A percentile compares a stretch with the other conserved stretches of the same genome.
phyloP scores from a whole-genome alignment of 1,140 invertebrate species.

The Drosophila fuyamai region DNA sequence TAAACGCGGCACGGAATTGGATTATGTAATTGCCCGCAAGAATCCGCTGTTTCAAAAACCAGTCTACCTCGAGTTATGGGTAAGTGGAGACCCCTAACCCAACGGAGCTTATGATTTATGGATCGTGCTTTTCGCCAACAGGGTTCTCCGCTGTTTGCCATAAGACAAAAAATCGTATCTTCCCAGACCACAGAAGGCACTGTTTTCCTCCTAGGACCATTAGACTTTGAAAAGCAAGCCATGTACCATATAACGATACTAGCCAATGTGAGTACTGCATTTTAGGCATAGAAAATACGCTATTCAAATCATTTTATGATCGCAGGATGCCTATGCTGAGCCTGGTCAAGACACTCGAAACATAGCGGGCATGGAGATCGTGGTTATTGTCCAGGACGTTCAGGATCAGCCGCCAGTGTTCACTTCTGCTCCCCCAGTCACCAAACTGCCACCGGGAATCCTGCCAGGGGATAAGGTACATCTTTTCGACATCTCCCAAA shows the following conservation, averaged over 20 bases:
- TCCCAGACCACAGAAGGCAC: slow-evolving; percentile 90
- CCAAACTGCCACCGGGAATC: slow-evolving; percentile 88
- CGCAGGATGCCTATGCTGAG: slow-evolving; percentile 93
- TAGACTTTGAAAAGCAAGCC: slow-evolving; percentile 94
- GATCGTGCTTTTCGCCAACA: slow-evolving; percentile 44
- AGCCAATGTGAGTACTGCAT: slow-evolving; percentile 89
- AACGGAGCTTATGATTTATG: slow-evolving; percentile 16
- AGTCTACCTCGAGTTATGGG: slow-evolving; percentile 91
- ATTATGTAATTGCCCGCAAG: slow-evolving; percentile 91
- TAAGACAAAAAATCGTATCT: slow-evolving; percentile 90
- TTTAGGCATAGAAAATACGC: not conserved
- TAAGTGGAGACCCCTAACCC: slow-evolving; percentile 51
- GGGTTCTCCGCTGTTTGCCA: slow-evolving; percentile 90
- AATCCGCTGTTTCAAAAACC: slow-evolving; percentile 91
- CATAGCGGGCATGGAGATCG: slow-evolving; percentile 91
- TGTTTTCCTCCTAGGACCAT: slow-evolving; percentile 89
- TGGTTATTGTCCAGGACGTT: slow-evolving; percentile 93
- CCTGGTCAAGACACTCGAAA: slow-evolving; percentile 92
- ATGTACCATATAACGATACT: slow-evolving; percentile 93
- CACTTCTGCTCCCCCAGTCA: slow-evolving; percentile 91
- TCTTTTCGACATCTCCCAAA: not conserved
- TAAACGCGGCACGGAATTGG: slow-evolving; percentile 91
- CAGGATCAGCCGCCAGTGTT: slow-evolving; percentile 95
- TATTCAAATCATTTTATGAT: slow-evolving; percentile 1
- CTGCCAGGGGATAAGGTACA: slow-evolving; percentile 87